Base-by-base conservation (phyloP, 2,888 invertebrate species). In the Latheticus oryzae region DNA sequence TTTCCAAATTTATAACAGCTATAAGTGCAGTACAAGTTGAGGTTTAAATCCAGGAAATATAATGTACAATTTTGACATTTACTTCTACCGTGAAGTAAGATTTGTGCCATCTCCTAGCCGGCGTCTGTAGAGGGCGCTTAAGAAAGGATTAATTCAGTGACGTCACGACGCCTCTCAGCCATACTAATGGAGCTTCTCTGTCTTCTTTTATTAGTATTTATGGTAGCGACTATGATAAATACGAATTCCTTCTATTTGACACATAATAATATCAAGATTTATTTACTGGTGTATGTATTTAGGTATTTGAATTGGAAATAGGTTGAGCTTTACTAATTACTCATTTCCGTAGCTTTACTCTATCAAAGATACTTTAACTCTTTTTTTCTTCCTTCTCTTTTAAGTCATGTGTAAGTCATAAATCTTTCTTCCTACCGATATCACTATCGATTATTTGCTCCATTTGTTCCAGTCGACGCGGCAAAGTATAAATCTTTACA, bases 361-460 rank as follows among this genome's bases (percentile, higher is more conserved):
- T n/a, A n/a, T n/a, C n/a, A 43, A 50, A 53, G 15, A 26, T 11
- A 13, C 35, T 19, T 16, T 15, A 24, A 26, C 33, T 35, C 37
- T 55, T 54, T 55, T 64, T 57, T 48, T 62, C 48, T 51, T 62
- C 53, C 54, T 56, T 57, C 45, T 35, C 26, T 37, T 54, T 45
- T 54, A 35, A 45, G 59, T 69, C 69, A 70, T 69, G 70, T 69
- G 70, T 65, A 54, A 33, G 67, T 65, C 59, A 74, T 76, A 75
- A 75, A 76, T 76, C 75, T 74, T 64, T 65, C 66, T 66, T 66
- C 71, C 71, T 73, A 70, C 66, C 66, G 70, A 71, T 76, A 76
- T 76, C 77, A 75, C 74, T 77, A 78, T 77, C 77, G 78, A 78
- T 78, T 78, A 77, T 72, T 73, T 73, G 76, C 72, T 68, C 76